Percentiles rank a stretch among this genome's conserved stretches.
phyloP scores from a whole-genome alignment of 2,113 vertebrate genomes.

The Clarias magur region DNA sequence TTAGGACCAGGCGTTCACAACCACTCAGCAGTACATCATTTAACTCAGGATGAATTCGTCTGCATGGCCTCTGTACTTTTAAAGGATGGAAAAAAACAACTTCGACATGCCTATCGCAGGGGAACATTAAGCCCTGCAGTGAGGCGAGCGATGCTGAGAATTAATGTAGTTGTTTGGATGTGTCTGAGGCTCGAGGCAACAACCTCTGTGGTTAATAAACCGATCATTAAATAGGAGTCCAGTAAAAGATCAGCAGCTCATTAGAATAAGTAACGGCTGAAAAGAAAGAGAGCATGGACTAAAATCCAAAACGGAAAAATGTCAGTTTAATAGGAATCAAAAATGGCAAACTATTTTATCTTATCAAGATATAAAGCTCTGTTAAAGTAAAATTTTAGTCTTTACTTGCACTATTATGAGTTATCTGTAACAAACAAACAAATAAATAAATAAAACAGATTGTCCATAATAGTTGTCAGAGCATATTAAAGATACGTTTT shows the following conservation, averaged over 20 bases:
- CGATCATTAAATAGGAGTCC: slow-evolving; percentile 30
- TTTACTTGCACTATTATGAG: background rate
- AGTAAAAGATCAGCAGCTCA: background rate
- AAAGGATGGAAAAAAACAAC: slow-evolving; percentile 66
- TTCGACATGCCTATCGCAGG: slow-evolving; percentile 43
- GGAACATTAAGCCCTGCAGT: slow-evolving; percentile 59
- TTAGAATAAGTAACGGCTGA: background rate
- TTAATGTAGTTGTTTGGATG: slow-evolving; percentile 61
- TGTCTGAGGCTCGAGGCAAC: slow-evolving; percentile 51
- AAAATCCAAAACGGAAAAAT: background rate
- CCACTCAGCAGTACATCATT: slow-evolving; percentile 56
- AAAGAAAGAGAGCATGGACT: background rate
- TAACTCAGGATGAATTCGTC: slow-evolving; percentile 64
- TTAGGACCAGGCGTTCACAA: slow-evolving; percentile 56
- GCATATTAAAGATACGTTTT: background rate
- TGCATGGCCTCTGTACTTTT: slow-evolving; percentile 61
- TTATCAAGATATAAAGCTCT: background rate
- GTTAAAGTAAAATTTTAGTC: background rate
- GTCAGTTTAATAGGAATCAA: too few relatives aligned
- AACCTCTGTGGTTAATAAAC: slow-evolving; percentile 59
- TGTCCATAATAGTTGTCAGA: background rate
- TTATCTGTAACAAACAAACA: background rate
- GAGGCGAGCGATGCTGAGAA: slow-evolving; percentile 56
- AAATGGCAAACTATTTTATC: too few relatives aligned
- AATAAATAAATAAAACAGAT: background rate